Conservation (phyloP, 2,113 vertebrate genomes). For the Callithrix jacchus region DNA sequence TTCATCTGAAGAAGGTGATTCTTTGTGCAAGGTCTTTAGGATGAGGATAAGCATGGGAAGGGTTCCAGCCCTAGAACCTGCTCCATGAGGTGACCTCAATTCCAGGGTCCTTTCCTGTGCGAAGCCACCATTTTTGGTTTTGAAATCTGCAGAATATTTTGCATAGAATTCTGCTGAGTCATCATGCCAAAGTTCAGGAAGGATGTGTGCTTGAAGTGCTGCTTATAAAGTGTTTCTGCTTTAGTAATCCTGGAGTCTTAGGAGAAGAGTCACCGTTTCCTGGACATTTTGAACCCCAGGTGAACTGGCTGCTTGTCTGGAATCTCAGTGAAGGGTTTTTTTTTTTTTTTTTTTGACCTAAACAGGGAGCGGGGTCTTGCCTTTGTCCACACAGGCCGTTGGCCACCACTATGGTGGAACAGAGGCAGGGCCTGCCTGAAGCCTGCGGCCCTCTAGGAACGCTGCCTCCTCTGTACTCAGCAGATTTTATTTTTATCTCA, state of each 20-base stretch:
- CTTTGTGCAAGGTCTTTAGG: neutral
- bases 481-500: slow-evolving; percentile 76
- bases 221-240: neutral
- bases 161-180: fast-evolving
- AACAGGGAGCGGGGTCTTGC: neutral
- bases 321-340: neutral
- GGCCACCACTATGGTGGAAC: neutral
- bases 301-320: neutral
- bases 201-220: no score
- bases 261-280: neutral
- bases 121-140: neutral
- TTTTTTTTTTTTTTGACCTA: no score
- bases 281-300: neutral
- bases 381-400: neutral
- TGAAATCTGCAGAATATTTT: neutral
- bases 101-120: neutral
- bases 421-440: neutral
- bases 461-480: slow-evolving; percentile 48
- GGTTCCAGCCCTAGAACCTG: neutral
- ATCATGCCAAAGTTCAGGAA: neutral
- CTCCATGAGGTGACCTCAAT: neutral
- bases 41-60: neutral
- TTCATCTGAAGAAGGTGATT: neutral
- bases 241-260: no score
- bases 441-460: slow-evolving; percentile 31